Evolutionary conservation across 1,140 invertebrate species (phyloP), one percentile per base, ranked within the genome.

Genomic region (Babylonia areolata): DNA sequence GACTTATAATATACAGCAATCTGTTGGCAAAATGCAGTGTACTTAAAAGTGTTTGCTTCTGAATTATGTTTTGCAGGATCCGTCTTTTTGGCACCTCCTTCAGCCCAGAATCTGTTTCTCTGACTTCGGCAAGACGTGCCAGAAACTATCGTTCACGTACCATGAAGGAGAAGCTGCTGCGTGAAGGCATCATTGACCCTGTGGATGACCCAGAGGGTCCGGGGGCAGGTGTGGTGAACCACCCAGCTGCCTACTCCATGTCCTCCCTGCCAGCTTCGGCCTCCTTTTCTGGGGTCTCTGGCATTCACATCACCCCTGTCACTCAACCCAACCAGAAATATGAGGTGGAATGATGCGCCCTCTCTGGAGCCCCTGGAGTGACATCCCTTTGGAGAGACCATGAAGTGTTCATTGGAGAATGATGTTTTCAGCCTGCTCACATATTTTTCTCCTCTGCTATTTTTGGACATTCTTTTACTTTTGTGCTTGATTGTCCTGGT

Each of bases 121-220:
- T 92, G 28, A 90, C 88, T 80, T 84, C 87, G 17, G 86, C 85
- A 12, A 78, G 88, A 42, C 78, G 84, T 37, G 82, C 84, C 51
- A 69, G 80, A 71, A 58, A 73, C 17, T 86, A 88, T 54, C 75
- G 87, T 42, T 87, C 88, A 12, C 86, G 90, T 2, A 89, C 86
- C 37, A 92, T 92, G 91, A 92, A 92, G 71, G 89, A 92, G 39
- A 91, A 91, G 85, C 85, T 92, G n/a, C 82, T 92, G 2, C 81
- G 90, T 28, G 87, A 86, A 31, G 88, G 89, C n/a, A 81, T 85
- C 31, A 85, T 86, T 15, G 91, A 90, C 51, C 80, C 88, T 11
- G 85, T 88, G 33, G 89, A 91, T 84, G 88, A 89, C n/a, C 77
- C 86, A 33, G 84, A 88, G 5, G 84, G 88, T 46, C 71, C 33